Base-by-base conservation (phyloP, 2,888 invertebrate species). In the Parthenolecanium corni region DNA sequence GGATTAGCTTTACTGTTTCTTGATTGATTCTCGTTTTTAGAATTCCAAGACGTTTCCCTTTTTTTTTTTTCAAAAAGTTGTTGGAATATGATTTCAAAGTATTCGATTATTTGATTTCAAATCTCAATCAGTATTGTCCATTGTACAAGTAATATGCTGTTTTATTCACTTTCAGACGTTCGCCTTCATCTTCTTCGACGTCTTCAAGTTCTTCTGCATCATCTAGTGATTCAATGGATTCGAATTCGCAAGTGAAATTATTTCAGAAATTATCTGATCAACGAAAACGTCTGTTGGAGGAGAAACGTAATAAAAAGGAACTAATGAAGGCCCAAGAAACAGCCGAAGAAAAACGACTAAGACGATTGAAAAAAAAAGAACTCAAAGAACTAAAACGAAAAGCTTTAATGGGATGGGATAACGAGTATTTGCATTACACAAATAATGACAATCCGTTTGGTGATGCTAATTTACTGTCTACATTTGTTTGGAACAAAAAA, bases 391-490 rank as follows among this genome's bases (percentile, higher is more conserved):
- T 88, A 1, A 83, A 83, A 66, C 76, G 91, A 0, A 88, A 93
- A 63, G 89, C 92, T 73, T 79, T 90, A 67, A 94, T 95, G 93
- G 95, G 95, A 5, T 95, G 94, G 95, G 95, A 95, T 73, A 90
- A 87, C 67, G 95, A 96, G 73, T 94, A 94, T 72, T 82, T 94
- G 66, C 92, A 93, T 71, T 98, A 97, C 72, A 96, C 97, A 0
- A 95, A 98, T 74, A 88, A 89, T 57, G 96, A 98, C 74, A 98
- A 98, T 76, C 98, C 98, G 0, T 98, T 97, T 74, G 97, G 97
- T 0, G 98, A 98, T 78, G 89, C 90, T 0, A 92, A 93, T 70
- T 80, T 98, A 42, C 81, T 95, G 4, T 86, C 95, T 36, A 89
- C 93, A 0, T 99, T 98, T 75, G 89, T 95, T 0, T 99, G 98